Evolutionary conservation across 2,888 invertebrate genomes (phyloP).

Genomic region (Siphlonurus alternatus): DNA sequence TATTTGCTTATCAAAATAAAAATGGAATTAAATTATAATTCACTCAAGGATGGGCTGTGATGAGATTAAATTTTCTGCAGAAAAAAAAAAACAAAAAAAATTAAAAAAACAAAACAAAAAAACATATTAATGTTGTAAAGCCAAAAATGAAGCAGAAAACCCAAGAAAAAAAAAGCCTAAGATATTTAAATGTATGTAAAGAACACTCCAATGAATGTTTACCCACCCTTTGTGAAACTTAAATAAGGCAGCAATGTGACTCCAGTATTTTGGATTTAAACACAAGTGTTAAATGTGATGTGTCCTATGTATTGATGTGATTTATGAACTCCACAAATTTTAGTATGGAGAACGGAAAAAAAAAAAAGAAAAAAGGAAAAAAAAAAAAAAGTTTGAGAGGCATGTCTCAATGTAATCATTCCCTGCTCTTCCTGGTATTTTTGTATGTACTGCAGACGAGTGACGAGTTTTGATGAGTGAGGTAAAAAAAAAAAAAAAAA

Average conservation of each 20-base stretch:
- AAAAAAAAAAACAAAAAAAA: not conserved
- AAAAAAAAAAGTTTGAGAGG: not conserved
- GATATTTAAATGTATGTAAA: too few relatives aligned
- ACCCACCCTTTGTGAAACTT: too few relatives aligned
- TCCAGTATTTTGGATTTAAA: too few relatives aligned
- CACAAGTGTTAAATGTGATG: not conserved
- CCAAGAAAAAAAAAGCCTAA: too few relatives aligned
- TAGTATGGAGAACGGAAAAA: not conserved
- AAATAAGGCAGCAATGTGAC: not conserved
- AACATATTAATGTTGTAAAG: too few relatives aligned
- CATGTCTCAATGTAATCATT: not conserved
- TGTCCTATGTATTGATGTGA: not conserved
- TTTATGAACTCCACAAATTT: not conserved
- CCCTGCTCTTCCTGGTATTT: conserved; percentile 2
- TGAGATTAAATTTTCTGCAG: not conserved
- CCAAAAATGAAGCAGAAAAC: too few relatives aligned
- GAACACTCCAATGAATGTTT: too few relatives aligned
- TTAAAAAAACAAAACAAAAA: not conserved
- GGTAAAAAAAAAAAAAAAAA: not conserved
- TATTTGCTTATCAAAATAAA: conserved; percentile 1
- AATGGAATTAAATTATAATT: not conserved
- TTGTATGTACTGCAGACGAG: not conserved
- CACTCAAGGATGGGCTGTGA: not conserved
- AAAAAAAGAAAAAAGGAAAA: too few relatives aligned
- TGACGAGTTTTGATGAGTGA: not conserved